Evolutionary conservation across 2,888 invertebrate species (phyloP), one percentile per base, ranked within the genome.

Genomic region (Platerodrilus igneus): DNA sequence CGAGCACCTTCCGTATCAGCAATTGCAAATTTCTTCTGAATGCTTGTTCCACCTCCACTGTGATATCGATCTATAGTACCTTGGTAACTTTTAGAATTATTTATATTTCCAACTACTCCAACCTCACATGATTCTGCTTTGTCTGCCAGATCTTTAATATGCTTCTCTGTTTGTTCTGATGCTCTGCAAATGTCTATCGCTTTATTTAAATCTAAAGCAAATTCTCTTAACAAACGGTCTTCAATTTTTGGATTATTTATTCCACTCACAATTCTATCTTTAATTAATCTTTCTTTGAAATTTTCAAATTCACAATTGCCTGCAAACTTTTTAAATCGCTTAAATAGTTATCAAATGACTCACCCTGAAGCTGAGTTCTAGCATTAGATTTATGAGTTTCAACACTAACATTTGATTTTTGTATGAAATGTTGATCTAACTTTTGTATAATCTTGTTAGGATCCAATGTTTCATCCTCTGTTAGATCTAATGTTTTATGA

Each of bases 181-280:
- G n/a, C n/a, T n/a, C n/a, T n/a, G n/a, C n/a, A n/a, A n/a, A n/a
- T n/a, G n/a, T n/a, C n/a, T n/a, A n/a, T n/a, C n/a, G n/a, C n/a
- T n/a, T 47, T 31, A 11, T 10, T 10, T 10, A 47, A 23, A 8
- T 30, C 27, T 15, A 42, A 35, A n/a, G 41, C 29, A 16, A 15
- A 7, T 25, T 41, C 37, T 6, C 33, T 23, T 19, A 45, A 25
- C 9, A 49, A 30, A 15, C 33, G 15, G 14, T 42, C 14, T n/a
- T 41, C n/a, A 42, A 11, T 15, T 35, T 33, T 8, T 17, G 17
- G 28, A n/a, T 47, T 31, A 19, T 14, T 19, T 6, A 45, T 42
- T 9, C 47, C 45, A 20, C 38, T 26, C 2, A 51, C 37, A 8
- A 51, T 43, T 37, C 45, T 27, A 22, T 52, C 50, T 18, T 39